phyloP scores from a whole-genome alignment of 2,797 vertebrate genomes.

The Cossypha polioptera region DNA sequence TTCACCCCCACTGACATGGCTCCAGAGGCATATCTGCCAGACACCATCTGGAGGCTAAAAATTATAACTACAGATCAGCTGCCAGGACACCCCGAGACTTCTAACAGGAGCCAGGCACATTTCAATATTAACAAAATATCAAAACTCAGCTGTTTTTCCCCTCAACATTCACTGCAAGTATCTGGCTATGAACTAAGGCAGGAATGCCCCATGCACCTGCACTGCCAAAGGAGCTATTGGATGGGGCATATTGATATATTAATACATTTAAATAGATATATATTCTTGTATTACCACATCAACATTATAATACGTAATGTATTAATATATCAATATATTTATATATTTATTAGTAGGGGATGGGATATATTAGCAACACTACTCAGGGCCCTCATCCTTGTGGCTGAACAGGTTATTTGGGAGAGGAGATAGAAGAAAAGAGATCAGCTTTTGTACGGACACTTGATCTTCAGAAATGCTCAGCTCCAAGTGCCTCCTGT shows the following conservation, averaged over 20 bases:
- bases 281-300: background rate
- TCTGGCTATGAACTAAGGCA: background rate
- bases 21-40: background rate
- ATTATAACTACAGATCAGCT: background rate
- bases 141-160: background rate
- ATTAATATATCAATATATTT: background rate
- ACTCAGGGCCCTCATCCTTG: background rate
- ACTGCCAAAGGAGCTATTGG: background rate
- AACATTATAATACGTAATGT: background rate
- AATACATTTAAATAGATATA: background rate
- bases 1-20: background rate
- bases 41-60: slow-evolving; percentile 29
- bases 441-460: background rate
- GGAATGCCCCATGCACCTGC: background rate
- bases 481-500: background rate
- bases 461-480: background rate
- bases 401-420: background rate
- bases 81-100: background rate
- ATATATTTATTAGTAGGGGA: background rate
- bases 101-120: background rate
- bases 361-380: background rate
- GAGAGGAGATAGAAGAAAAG: background rate
- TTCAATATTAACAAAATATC: background rate
- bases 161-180: background rate
- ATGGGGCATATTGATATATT: background rate